Conservation (phyloP, 2,797 vertebrate species). For the Graptemys geographica region DNA sequence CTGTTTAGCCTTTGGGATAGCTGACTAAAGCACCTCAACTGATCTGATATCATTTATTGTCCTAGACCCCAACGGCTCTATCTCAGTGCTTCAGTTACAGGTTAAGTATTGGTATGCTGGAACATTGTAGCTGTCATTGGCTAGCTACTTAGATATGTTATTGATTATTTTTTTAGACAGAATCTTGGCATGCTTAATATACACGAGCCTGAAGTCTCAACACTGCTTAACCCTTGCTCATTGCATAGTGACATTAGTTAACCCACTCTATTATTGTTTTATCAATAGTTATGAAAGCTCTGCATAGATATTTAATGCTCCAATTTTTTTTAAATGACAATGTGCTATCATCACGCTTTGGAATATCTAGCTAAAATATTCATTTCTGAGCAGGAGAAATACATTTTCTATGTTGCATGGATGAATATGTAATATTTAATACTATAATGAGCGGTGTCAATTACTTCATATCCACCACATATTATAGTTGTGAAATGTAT, state of each 20-base stretch:
- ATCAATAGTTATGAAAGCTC: fast-evolving
- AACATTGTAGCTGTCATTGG: background rate
- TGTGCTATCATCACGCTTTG: background rate
- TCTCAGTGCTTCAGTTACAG: background rate
- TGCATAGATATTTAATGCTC: background rate
- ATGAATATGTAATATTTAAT: background rate
- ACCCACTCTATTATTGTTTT: background rate
- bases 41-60: background rate
- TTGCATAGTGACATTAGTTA: background rate
- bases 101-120: background rate
- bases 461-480: background rate
- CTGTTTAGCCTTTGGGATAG: slow-evolving; percentile 5
- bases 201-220: background rate
- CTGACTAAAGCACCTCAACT: background rate
- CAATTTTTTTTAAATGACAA: background rate
- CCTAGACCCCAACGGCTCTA: background rate
- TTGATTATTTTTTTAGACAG: background rate
- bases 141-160: slow-evolving; percentile 13
- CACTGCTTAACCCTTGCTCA: background rate
- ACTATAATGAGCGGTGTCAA: fast-evolving
- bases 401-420: fast-evolving
- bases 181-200: background rate
- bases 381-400: background rate
- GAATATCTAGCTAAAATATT: background rate
- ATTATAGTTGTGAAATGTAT: background rate